Conservation (phyloP, 2,888 invertebrate genomes). For the Ophion costatus region DNA sequence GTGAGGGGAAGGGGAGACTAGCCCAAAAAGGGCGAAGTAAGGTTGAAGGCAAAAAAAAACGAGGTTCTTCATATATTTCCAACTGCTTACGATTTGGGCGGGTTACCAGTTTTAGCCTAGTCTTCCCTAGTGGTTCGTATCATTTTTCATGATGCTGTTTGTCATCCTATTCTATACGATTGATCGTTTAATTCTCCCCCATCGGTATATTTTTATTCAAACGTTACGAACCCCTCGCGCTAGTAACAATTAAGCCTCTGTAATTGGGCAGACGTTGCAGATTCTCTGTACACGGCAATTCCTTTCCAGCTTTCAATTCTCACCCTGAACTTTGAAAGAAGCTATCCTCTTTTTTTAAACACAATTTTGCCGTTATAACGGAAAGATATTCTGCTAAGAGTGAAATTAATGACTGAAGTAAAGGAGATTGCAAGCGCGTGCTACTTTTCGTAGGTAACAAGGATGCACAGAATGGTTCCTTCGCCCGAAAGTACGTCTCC, state of each 20-base stretch:
- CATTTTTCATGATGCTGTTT: no score
- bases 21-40: no score
- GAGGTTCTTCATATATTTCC: no score
- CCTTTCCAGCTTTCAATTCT: neutral
- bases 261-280: neutral
- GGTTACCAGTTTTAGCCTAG: no score
- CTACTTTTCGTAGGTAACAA: constrained; percentile 23
- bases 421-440: constrained; percentile 30
- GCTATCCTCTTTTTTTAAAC: neutral
- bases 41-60: no score
- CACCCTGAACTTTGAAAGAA: neutral
- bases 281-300: neutral
- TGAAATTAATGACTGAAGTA: constrained; percentile 66
- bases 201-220: neutral
- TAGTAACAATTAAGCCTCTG: neutral
- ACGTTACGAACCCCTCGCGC: neutral
- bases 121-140: no score
- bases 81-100: no score
- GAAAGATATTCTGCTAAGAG: constrained; percentile 33
- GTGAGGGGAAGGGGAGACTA: no score
- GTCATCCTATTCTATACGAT: neutral
- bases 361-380: neutral
- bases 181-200: neutral
- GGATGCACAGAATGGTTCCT: constrained; percentile 25
- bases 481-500: constrained; percentile 38